phyloP scores from a whole-genome alignment of 2,113 vertebrate species.

The Microcebus griseorufus region DNA sequence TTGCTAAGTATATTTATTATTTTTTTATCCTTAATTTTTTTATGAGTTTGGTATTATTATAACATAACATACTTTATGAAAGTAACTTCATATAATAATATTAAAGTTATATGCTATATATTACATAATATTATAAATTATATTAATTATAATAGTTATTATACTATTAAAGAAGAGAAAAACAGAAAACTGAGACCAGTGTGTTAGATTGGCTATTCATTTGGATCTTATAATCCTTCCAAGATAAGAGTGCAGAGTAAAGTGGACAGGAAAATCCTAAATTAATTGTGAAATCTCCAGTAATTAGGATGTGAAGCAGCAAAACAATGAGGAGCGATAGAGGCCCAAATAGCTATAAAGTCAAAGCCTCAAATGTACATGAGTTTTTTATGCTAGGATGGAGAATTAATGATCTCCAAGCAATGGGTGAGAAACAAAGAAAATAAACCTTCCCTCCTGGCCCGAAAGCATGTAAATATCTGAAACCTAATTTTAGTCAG shows the following conservation, averaged over 20 bases:
- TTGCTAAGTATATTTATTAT: neutral
- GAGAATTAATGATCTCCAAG: neutral
- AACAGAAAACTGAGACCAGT: neutral
- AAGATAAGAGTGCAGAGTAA: neutral
- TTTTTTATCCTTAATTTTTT: neutral
- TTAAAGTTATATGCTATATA: neutral
- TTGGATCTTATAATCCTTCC: neutral
- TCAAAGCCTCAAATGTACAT: neutral
- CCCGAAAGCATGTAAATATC: neutral
- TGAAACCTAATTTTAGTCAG: neutral
- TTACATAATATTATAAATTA: neutral
- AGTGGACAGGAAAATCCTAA: neutral
- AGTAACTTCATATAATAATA: neutral
- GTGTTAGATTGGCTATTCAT: neutral
- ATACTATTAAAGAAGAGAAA: neutral
- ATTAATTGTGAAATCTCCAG: neutral
- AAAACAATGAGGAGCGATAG: neutral
- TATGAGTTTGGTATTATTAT: neutral
- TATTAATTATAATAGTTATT: neutral
- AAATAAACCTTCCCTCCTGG: neutral
- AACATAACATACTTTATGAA: neutral
- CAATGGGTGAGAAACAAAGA: neutral
- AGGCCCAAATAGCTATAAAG: neutral
- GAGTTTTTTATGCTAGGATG: neutral
- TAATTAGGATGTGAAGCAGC: neutral